Evolutionary conservation across 1,140 invertebrate species (phyloP).

Genomic region (Acromyrmex charruanus): DNA sequence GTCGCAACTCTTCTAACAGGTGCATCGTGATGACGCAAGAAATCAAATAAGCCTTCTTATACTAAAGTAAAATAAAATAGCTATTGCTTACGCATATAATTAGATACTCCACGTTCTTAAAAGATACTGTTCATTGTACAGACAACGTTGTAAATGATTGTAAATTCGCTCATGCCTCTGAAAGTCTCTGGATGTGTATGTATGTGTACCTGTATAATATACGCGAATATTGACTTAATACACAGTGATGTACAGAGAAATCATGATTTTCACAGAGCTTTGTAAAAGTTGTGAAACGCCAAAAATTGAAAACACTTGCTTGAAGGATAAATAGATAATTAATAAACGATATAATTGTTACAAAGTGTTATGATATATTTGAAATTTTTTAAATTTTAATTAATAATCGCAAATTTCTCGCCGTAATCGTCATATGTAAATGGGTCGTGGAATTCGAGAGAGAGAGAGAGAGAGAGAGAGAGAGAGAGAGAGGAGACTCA

Average conservation of each 20-base stretch:
- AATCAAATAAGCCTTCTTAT: slow-evolving; percentile 12
- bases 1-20: background rate
- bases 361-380: background rate
- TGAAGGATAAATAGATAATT: background rate
- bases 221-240: background rate
- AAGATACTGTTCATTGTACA: background rate
- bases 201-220: background rate
- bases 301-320: background rate
- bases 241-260: background rate
- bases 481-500: background rate
- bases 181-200: background rate
- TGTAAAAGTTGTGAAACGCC: background rate
- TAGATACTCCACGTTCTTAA: background rate
- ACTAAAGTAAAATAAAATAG: slow-evolving; percentile 5
- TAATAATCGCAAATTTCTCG: background rate
- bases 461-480: background rate
- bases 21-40: background rate
- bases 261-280: background rate
- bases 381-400: background rate
- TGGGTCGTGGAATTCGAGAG: slow-evolving; percentile 3
- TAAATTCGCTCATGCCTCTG: background rate
- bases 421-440: background rate
- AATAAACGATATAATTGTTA: background rate
- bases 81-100: background rate
- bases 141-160: background rate